phyloP scores from a whole-genome alignment of 1,140 invertebrate species.

The Ceratosolen solmsi region DNA sequence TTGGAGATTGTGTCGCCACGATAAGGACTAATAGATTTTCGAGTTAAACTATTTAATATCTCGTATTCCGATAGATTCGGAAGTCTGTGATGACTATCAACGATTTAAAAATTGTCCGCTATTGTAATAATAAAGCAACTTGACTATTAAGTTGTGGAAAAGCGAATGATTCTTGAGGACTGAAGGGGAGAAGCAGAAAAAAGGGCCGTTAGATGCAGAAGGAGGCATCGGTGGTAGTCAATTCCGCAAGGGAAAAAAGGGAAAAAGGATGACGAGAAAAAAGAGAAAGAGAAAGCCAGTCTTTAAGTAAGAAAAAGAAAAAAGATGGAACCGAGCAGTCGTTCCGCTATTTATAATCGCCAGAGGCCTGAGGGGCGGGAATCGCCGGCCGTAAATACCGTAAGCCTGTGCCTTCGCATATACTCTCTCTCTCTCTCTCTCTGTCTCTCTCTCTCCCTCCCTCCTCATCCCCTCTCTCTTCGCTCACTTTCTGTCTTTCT shows the following conservation, averaged over 20 bases:
- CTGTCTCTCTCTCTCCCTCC: not conserved
- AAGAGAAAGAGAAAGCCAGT: conserved; percentile 10
- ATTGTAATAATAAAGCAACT: not conserved
- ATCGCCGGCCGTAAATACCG: conserved; percentile 42
- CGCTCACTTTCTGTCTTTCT: conserved; percentile 4
- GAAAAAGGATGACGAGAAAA: not conserved
- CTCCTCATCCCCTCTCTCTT: not conserved
- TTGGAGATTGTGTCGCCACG: too few species aligned
- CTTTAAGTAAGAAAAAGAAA: not conserved
- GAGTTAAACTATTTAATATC: too few species aligned
- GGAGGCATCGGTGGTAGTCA: not conserved
- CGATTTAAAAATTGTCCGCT: not conserved
- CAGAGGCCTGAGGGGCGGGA: conserved; percentile 18
- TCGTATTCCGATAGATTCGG: too few species aligned
- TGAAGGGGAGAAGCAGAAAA: not conserved
- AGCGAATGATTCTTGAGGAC: too few species aligned
- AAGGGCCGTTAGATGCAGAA: conserved; percentile 5
- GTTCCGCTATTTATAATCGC: conserved; percentile 39
- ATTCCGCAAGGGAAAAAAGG: not conserved
- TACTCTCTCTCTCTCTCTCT: not conserved
- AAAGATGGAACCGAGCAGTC: conserved; percentile 4
- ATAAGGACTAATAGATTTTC: too few species aligned
- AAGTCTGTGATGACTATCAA: too few species aligned
- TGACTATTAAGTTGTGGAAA: not conserved
- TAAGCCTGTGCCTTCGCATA: not conserved